Evolutionary conservation across 2,888 invertebrate species (phyloP), one percentile per base, ranked within the genome.

Genomic region (Carabus problematicus): DNA sequence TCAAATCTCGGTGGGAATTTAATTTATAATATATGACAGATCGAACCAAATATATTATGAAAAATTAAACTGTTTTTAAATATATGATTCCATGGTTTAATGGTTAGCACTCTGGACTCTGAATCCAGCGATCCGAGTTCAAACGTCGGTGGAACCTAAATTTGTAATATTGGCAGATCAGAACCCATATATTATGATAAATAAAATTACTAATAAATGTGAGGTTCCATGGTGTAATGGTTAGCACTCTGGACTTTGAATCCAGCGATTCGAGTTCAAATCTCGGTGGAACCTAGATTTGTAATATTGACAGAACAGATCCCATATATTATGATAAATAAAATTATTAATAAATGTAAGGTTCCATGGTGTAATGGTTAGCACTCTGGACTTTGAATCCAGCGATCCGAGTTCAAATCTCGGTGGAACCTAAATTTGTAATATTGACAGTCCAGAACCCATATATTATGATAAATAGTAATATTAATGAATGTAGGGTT

Each of bases 381-480:
- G 89, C 89, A 89, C 89, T 89, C 87, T 89, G 88, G 89, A 89
- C 89, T 89, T 85, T 89, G 88, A 89, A 89, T 89, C 89, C 88
- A 89, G 88, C 88, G 88, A 89, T 89, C 89, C 88, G 88, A 89
- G 89, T 89, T 89, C 89, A 88, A 89, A 87, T 89, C 89, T 89
- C 89, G 88, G 89, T 88, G 88, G 88, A 84, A 88, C 88, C 89
- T 80, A 42, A 42, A 12, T 47, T 47, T 42, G 9, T 42, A n/a
- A n/a, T n/a, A n/a, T n/a, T n/a, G n/a, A n/a, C n/a, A n/a, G n/a
- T n/a, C n/a, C n/a, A n/a, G n/a, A n/a, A n/a, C n/a, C n/a, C n/a
- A n/a, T n/a, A n/a, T n/a, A n/a, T n/a, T n/a, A n/a, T n/a, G n/a
- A n/a, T n/a, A n/a, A n/a, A n/a, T n/a, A n/a, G n/a, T n/a, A n/a